Conservation (phyloP, 2,888 invertebrate genomes). For the Acronicta psi region DNA sequence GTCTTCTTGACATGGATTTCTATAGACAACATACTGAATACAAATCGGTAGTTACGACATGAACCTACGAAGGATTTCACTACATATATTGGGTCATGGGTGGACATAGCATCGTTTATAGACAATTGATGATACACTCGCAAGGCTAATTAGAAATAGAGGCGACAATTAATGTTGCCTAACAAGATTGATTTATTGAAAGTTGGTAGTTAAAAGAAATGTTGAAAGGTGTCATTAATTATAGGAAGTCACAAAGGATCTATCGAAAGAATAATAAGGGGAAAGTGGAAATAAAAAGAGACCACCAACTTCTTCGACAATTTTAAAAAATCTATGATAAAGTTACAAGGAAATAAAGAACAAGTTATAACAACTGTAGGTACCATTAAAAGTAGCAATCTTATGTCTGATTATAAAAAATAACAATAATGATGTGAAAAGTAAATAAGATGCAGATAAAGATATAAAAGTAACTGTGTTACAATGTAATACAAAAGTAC, state of each 20-base stretch:
- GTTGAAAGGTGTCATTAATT: conserved; percentile 34
- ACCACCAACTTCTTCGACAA: too few species aligned
- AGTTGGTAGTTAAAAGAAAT: conserved; percentile 48
- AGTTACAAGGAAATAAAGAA: neutral
- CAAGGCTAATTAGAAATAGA: conserved; percentile 71
- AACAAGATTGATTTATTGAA: conserved; percentile 54
- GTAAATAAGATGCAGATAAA: conserved; percentile 7
- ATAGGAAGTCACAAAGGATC: conserved; percentile 34
- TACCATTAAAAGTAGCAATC: neutral
- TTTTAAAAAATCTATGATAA: neutral
- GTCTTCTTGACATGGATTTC: conserved; percentile 88
- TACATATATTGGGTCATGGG: conserved; percentile 86
- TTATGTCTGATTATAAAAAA: conserved; percentile 18
- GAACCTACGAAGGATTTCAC: conserved; percentile 82
- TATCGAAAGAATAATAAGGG: conserved; percentile 8
- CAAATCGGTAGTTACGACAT: conserved; percentile 83
- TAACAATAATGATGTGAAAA: conserved; percentile 21
- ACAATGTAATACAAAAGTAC: conserved; percentile 76
- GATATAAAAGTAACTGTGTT: neutral
- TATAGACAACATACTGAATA: conserved; percentile 83
- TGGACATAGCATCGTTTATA: conserved; percentile 72
- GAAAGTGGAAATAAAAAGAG: conserved; percentile 18
- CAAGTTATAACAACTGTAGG: conserved; percentile 14
- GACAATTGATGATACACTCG: conserved; percentile 61
- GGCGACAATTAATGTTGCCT: conserved; percentile 58